A percentile compares a stretch with the other conserved stretches of the same genome.
Conservation (phyloP, 2,797 vertebrate species). For the Hyperoplus immaculatus region DNA sequence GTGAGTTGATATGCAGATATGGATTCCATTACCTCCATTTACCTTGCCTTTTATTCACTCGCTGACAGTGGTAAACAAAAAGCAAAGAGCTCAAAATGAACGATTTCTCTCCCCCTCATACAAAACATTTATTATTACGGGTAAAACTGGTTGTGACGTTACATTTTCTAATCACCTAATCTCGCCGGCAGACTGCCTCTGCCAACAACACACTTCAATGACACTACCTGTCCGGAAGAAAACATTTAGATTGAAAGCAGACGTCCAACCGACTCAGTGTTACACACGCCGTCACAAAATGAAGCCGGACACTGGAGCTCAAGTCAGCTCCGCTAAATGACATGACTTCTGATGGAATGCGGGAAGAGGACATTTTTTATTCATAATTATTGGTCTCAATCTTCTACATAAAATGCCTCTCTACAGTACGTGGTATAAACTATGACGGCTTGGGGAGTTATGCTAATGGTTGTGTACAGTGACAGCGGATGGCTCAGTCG, state of each 20-base stretch:
- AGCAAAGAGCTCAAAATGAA: constrained; percentile 67
- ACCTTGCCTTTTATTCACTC: constrained; percentile 78
- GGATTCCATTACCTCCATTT: constrained; percentile 83
- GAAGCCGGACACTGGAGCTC: constrained; percentile 63
- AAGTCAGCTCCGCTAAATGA: constrained; percentile 55
- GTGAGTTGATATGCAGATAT: constrained; percentile 71
- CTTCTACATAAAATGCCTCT: constrained; percentile 37
- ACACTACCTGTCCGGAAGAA: constrained; percentile 49
- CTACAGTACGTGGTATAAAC: constrained; percentile 52
- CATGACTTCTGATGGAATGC: constrained; percentile 69
- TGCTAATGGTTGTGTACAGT: constrained; percentile 77
- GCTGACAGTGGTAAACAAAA: constrained; percentile 84
- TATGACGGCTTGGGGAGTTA: constrained; percentile 67
- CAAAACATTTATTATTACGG: constrained; percentile 47
- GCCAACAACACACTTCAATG: constrained; percentile 66
- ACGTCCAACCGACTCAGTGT: constrained; percentile 62
- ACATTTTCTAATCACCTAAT: constrained; percentile 74
- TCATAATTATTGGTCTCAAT: constrained; percentile 73
- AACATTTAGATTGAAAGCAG: constrained; percentile 63
- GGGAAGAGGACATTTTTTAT: constrained; percentile 60
- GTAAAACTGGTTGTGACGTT: constrained; percentile 73
- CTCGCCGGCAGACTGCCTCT: constrained; percentile 55
- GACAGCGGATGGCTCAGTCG: constrained; percentile 81
- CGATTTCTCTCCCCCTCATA: constrained; percentile 22
- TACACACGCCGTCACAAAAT: constrained; percentile 55